phyloP scores from a whole-genome alignment of 2,888 invertebrate species.

The Nyleta sp. region DNA sequence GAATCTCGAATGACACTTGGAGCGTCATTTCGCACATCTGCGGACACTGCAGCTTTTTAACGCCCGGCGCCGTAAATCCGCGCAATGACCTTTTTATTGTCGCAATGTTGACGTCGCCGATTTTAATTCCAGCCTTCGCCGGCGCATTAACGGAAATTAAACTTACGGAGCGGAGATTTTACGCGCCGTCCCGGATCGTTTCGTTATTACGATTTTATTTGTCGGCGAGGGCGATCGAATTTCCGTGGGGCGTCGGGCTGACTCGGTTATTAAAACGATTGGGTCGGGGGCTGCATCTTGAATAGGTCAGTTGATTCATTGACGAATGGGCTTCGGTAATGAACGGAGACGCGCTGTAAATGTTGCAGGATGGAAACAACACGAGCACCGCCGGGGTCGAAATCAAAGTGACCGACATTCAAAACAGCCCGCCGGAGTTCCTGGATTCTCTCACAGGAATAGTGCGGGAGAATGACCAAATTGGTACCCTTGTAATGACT shows the following conservation, averaged over 20 bases:
- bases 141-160: background rate
- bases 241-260: too few relatives aligned
- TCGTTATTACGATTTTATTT: too few relatives aligned
- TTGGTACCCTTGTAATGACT: slow-evolving; percentile 91
- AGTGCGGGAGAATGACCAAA: slow-evolving; percentile 91
- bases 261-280: too few relatives aligned
- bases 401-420: slow-evolving; percentile 92
- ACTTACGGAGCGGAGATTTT: background rate
- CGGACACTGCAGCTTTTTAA: slow-evolving; percentile 24
- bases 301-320: slow-evolving; percentile 6
- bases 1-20: slow-evolving; percentile 38
- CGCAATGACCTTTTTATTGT: slow-evolving; percentile 17
- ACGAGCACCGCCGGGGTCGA: slow-evolving; percentile 89
- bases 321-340: slow-evolving; percentile 24
- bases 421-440: slow-evolving; percentile 94
- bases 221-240: too few relatives aligned
- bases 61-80: slow-evolving; percentile 4
- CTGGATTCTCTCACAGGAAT: slow-evolving; percentile 91
- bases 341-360: slow-evolving; percentile 44
- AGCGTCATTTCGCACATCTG: slow-evolving; percentile 41
- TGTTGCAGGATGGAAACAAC: slow-evolving; percentile 89
- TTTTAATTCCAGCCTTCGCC: slow-evolving; percentile 21
- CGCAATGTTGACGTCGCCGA: background rate
- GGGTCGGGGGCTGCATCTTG: too few relatives aligned
- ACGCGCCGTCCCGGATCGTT: background rate